Evolutionary conservation across 1,140 invertebrate genomes (phyloP), one percentile per base, ranked within the genome.

Genomic region (Mylabris phalerata): DNA sequence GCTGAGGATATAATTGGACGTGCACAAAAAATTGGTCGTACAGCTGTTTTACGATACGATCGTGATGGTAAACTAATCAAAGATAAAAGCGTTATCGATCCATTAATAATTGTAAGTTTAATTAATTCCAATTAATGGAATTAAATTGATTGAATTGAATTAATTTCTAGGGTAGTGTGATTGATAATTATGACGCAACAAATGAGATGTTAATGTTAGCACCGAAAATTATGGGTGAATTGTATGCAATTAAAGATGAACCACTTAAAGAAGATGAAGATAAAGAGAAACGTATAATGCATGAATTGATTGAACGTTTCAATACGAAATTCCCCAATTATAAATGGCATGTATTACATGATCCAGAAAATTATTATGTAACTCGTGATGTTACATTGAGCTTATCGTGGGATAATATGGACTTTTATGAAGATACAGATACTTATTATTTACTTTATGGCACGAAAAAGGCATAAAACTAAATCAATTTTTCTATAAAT

Each of bases 371-470:
- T n/a, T 32, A 54, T 26, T 54, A 54, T 43, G n/a, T 54, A 26
- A 54, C 51, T 10, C 44, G 51, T 13, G 51, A 54, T 32, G 51
- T 54, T 3, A 13, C 19, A 4, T n/a, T 54, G 9, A 42, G 42
- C 4, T 38, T 54, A 10, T 11, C 42, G 39, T 54, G 46, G n/a
- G 51, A 54, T 13, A 54, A 54, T 54, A 32, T 54, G 5, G 51
- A 54, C 39, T 24, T 54, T 7, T 42, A 45, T n/a, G 51, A 54
- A 3, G 38, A 27, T 25, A 54, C 41, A 10, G 39, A 54, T 13
- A 13, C 46, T 26, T 26, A 13, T 11, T 54, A 54, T 19, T 38
- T 45, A 9, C 43, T 54, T 4, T 45, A 45, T 9, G 51, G 51
- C 2, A 32, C 26, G 10, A 54, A 54, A 46, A 54, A 54, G 42